Conservation (phyloP, 53 echinoderm and acorn worm species). For the Patiria pectinifera region DNA sequence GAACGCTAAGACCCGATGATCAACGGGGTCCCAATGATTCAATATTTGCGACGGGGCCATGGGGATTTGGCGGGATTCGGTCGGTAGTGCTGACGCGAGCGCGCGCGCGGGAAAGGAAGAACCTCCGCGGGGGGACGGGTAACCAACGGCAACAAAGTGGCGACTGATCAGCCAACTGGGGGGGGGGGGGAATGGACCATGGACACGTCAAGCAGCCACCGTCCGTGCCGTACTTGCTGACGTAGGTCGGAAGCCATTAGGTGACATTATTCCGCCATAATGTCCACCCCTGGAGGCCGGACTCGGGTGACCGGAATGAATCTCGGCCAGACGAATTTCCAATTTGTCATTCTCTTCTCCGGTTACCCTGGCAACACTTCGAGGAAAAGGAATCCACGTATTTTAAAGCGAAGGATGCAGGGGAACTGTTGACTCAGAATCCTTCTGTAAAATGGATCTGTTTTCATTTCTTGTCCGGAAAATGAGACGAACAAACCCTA, state of each 20-base stretch:
- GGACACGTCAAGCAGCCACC: background rate
- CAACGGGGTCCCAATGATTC: constrained; percentile 39
- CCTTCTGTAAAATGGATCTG: background rate
- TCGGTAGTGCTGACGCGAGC: constrained; percentile 27
- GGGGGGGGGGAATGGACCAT: background rate
- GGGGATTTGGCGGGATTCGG: constrained; percentile 39
- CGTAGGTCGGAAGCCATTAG: constrained; percentile 44
- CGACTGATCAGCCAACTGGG: background rate
- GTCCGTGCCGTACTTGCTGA: constrained; percentile 35
- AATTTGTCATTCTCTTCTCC: background rate
- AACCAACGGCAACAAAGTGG: constrained; percentile 53
- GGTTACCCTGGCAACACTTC: constrained; percentile 12
- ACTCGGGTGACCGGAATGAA: constrained; percentile 12
- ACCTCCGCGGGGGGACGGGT: constrained; percentile 4
- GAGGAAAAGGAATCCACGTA: background rate
- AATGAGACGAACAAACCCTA: too few species aligned
- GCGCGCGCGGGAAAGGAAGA: constrained; percentile 5
- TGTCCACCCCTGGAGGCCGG: background rate
- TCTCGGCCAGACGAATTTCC: constrained; percentile 9
- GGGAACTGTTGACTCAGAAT: background rate
- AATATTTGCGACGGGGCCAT: constrained; percentile 42
- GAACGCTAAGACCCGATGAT: constrained; percentile 49
- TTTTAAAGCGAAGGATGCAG: background rate
- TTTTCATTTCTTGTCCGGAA: too few species aligned
- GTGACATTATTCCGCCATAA: constrained; percentile 28